Conservation (phyloP, 1,140 invertebrate genomes). For the Phocides pigmalion region DNA sequence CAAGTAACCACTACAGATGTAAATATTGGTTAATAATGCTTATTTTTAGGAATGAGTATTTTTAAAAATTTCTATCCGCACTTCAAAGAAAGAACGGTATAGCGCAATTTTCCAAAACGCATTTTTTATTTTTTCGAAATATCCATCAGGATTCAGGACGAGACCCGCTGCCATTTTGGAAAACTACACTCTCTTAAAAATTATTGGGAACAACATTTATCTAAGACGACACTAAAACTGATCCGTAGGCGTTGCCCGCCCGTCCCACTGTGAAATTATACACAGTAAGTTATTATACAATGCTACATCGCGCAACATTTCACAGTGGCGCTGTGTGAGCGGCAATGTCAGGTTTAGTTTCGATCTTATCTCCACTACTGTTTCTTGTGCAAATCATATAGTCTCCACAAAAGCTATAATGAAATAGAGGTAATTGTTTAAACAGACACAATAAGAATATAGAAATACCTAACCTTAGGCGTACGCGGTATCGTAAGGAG, state of each 20-base stretch:
- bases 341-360: conserved; percentile 64
- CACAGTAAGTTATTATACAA: not conserved
- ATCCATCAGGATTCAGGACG: conserved; percentile 15
- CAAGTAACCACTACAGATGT: conserved; percentile 79
- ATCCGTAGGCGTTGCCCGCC: conserved; percentile 17
- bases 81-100: conserved; percentile 58
- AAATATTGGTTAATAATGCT: conserved; percentile 81
- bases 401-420: conserved; percentile 81
- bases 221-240: conserved; percentile 77
- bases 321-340: conserved; percentile 19
- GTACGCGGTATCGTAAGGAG: conserved; percentile 25
- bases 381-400: conserved; percentile 80
- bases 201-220: conserved; percentile 82
- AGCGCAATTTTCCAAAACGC: conserved; percentile 60
- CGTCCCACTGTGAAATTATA: conserved; percentile 11
- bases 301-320: conserved; percentile 8
- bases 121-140: conserved; percentile 28
- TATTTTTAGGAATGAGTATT: conserved; percentile 81
- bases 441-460: conserved; percentile 80
- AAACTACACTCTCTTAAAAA: conserved; percentile 72
- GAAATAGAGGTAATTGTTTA: conserved; percentile 79
- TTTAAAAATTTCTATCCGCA: conserved; percentile 74
- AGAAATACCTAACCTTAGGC: conserved; percentile 78
- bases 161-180: conserved; percentile 49
- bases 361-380: conserved; percentile 69